A percentile compares a stretch with the other conserved stretches of the same genome.
Conservation (phyloP, 2,113 vertebrate genomes). For the Edolisoma coerulescens region DNA sequence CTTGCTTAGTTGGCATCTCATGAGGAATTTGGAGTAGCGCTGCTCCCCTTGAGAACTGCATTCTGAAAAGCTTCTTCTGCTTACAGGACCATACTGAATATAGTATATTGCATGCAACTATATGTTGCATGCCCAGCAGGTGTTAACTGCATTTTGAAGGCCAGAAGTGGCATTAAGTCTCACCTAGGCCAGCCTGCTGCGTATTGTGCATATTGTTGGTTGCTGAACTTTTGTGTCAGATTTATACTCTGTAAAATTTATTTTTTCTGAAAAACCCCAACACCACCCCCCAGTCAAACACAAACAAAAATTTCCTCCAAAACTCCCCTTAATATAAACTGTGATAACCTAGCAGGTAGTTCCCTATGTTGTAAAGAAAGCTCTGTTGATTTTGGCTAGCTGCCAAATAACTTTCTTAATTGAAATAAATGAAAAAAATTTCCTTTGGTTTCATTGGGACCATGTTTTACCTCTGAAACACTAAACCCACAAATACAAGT, state of each 20-base stretch:
- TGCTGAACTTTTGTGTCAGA: not conserved
- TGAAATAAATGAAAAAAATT: not conserved
- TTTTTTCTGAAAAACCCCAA: not conserved
- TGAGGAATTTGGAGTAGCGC: not conserved
- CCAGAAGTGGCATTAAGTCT: not conserved
- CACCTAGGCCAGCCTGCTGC: not conserved
- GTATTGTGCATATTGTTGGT: not conserved
- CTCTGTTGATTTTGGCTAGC: not conserved
- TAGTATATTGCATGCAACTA: not conserved
- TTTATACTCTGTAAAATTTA: not conserved
- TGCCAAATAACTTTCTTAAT: not conserved
- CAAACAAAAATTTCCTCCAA: not conserved
- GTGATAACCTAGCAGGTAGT: not conserved
- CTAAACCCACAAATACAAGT: not conserved
- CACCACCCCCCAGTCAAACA: not conserved
- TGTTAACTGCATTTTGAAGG: not conserved
- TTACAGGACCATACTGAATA: not conserved
- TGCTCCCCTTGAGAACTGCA: not conserved
- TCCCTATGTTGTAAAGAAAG: not conserved
- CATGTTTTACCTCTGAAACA: not conserved
- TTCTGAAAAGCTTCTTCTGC: not conserved
- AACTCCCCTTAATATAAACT: not conserved
- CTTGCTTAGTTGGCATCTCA: not conserved
- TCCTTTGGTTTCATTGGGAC: not conserved
- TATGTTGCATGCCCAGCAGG: not conserved